Evolutionary conservation across 2,888 invertebrate genomes (phyloP), one percentile per base, ranked within the genome.

Genomic region (Cartodere bifasciata): DNA sequence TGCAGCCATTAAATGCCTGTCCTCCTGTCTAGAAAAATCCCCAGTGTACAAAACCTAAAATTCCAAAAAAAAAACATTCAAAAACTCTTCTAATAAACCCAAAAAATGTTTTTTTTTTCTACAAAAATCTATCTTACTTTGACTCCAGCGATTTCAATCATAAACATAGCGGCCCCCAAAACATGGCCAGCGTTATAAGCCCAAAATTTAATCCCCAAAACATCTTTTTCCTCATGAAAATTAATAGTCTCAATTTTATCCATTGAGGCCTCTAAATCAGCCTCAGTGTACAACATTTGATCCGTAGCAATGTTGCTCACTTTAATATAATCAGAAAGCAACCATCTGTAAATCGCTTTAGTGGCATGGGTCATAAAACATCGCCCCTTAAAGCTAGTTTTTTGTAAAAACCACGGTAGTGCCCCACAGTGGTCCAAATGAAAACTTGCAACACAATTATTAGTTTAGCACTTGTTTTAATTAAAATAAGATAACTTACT

Each of bases 341-440:
- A 72, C 95, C 97, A 97, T 42, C 95, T 70, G 58, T 97, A 99
- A 50, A 99, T 98, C 14, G 97, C 97, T 67, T 99, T 98, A 0
- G 98, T 95, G 0, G 98, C 97, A 56, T 99, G 98, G 0, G 98
- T 98, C 98, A 98, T 98, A 56, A 95, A 97, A 57, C 95, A 95
- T 23, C 94, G 72, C 1, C 97, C 95, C 50, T 90, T 91, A 59
- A 98, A 97, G 31, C 86, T 88, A 0, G 98, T 98, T 60, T 97
- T 97, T 49, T 84, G 80, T 15, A 98, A 65, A 57, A 98, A 94
- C 92, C 95, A 98, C 0, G 98, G 98, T 34, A 98, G 61, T 0
- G 95, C 97, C 2, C 98, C 98, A 47, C 91, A 90, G 63, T 98
- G 98, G 58, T 98, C 98, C 55, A 98, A 66, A 63, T 99, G 98